Base-by-base conservation (phyloP, 1,140 invertebrate genomes). In the Neomicropteryx cornuta region DNA sequence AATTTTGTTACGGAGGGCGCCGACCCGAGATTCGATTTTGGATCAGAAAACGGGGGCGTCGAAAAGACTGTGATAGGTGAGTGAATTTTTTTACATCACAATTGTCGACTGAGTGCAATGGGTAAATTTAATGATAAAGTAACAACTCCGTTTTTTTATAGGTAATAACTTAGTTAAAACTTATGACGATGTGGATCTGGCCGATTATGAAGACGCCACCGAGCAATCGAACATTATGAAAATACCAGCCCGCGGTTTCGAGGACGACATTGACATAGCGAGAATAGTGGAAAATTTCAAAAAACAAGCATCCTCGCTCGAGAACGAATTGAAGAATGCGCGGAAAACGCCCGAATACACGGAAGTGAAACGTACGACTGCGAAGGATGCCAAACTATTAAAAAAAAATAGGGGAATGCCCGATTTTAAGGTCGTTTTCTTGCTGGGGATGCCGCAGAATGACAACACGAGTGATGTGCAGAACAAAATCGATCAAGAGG, bases 401-500 rank as follows among this genome's bases (percentile, higher is more conserved):
- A 33, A 38, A 16, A 27, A 20, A 29, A 27, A 20, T n/a, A 40
- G 47, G 8, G 38, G 19, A 17, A 49, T 51, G 6, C 36, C 49
- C 2, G 58, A 60, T 30, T 62, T 49, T 36, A 62, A 60, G 42
- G 33, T 64, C 1, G 53, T 61, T 3, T 65, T 65, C 40, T 39
- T 65, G 3, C 36, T 65, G 20, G 62, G 62, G 22, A 34, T 60
- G 43, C 60, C 60, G 21, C 24, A 38, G 2, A 43, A 51, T 11
- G 50, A 50, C 2, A 62, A 61, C 19, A 49, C 54, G 32, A 56
- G 56, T 24, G 49, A 53, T 5, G 48, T 72, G 4, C 67, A 79
- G 64, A 62, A 54, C 44, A 64, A 58, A 36, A 72, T 80, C 18
- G 57, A 59, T 2, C 68, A 72, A 21, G 81, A 83, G 51, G 73